A percentile compares a stretch with the other conserved stretches of the same genome.
These are phyloP conservation scores for Octomys mimax DNA, from an alignment of 2,797 vertebrate species.

Conservation along the genomic window DNA sequence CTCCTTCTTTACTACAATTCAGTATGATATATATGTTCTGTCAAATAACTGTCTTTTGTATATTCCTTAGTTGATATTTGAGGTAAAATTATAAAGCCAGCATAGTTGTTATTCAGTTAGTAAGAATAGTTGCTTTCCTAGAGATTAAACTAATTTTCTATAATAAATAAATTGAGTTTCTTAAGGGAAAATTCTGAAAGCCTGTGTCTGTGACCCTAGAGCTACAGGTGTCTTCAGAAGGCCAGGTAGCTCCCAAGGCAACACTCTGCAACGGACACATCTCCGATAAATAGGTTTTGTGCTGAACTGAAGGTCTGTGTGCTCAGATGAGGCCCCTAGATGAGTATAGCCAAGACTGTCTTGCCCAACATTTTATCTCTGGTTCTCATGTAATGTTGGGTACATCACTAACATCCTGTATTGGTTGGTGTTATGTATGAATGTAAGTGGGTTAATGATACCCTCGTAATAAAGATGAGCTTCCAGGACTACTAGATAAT, in stretches of 20 bases:
- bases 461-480: constrained; percentile 40
- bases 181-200: constrained; percentile 41
- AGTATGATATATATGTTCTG: neutral
- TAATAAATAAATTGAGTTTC: constrained; percentile 15
- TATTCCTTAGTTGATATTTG: constrained; percentile 19
- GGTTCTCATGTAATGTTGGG: neutral
- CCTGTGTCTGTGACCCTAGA: constrained; percentile 34
- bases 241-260: neutral
- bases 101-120: neutral
- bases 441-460: constrained; percentile 57
- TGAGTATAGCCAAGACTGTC: neutral
- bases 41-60: neutral
- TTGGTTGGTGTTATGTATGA: constrained; percentile 37
- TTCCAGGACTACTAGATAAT: constrained; percentile 42
- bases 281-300: constrained; percentile 41
- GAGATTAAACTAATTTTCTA: neutral
- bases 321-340: neutral
- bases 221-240: neutral
- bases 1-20: constrained; percentile 26
- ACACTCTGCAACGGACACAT: neutral
- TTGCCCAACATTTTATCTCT: constrained; percentile 45
- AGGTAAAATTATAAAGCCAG: neutral
- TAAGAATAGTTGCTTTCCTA: constrained; percentile 1
- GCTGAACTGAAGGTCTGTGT: neutral
- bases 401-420: constrained; percentile 27